Evolutionary conservation across 1,140 invertebrate species (phyloP).

Genomic region (Procambarus virginalis): DNA sequence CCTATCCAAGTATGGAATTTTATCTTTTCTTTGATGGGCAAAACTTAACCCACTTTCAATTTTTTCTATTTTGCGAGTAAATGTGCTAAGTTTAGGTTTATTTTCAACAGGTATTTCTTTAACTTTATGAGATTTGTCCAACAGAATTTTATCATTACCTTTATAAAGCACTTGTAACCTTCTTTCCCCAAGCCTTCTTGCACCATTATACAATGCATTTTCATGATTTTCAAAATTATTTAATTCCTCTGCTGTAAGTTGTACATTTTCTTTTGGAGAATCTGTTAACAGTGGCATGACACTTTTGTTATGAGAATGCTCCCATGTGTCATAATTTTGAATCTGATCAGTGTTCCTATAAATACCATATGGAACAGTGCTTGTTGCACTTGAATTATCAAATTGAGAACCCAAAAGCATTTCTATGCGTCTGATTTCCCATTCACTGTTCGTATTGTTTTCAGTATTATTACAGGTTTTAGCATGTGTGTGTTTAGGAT

Average conservation of each 20-base stretch:
- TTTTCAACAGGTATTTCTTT: background rate
- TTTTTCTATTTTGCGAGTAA: conserved; percentile 16
- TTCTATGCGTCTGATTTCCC: conserved; percentile 24
- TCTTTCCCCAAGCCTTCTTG: background rate
- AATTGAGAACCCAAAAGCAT: conserved; percentile 25
- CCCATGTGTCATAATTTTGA: background rate
- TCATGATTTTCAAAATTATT: background rate
- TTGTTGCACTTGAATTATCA: background rate
- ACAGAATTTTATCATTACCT: background rate
- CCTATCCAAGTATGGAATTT: conserved; percentile 39
- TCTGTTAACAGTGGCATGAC: background rate
- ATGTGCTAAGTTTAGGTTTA: conserved; percentile 29
- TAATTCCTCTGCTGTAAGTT: background rate
- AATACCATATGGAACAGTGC: background rate
- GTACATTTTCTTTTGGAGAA: background rate
- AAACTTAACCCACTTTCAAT: conserved; percentile 33
- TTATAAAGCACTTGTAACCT: background rate
- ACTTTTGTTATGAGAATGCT: background rate
- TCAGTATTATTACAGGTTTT: background rate
- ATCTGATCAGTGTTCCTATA: background rate
- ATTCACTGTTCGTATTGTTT: background rate
- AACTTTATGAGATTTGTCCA: background rate
- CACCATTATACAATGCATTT: background rate
- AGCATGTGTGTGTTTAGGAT: background rate
- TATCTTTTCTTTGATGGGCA: conserved; percentile 37